Base-by-base conservation (phyloP, 2,888 invertebrate genomes). In the Linnaemya vulpina region DNA sequence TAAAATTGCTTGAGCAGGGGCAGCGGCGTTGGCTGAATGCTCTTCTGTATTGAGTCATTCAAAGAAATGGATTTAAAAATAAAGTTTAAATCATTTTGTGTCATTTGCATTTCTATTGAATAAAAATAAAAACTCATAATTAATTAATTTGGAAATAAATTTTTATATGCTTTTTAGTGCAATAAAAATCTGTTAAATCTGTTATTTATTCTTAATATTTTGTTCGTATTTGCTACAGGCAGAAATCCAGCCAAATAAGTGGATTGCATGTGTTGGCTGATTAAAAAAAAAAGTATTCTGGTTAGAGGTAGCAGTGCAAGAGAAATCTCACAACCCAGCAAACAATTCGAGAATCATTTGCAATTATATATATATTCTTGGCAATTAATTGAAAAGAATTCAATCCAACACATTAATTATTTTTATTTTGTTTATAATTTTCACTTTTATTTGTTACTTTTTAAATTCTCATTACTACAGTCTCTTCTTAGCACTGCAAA, bases 101-200 rank as follows among this genome's bases (percentile, higher is more conserved):
- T 15, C 30, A 78, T 70, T 70, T 70, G 77, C 70, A 70, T 70
- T 68, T 51, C 62, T 25, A 30, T 30, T 30, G n/a, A 55, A 40
- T 40, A 40, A 35, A 79, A 63, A 35, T 11, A 49, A 15, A 58
- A 15, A 51, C 2, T 20, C 17, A 20, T 51, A 8, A 51, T 51
- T 51, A 62, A 43, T 63, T 62, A 65, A 79, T 40, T 62, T 46
- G 15, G 30, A 35, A 79, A 78, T 78, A 71, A 67, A 74, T 74
- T 80, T 51, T 51, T 58, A 22, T 71, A 13, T 30, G 51, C 20
- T 60, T 38, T n/a, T 51, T 58, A 43, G 3, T 20, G 30, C 43
- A 22, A 25, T 55, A 43, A 65, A 49, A 58, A 30, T 67, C 40
- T 73, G 55, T 55, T 70, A 65, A 53, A 9, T 35, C 35, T 70